phyloP scores from a whole-genome alignment of 2,113 vertebrate genomes.

The Nyctereutes procyonoides region DNA sequence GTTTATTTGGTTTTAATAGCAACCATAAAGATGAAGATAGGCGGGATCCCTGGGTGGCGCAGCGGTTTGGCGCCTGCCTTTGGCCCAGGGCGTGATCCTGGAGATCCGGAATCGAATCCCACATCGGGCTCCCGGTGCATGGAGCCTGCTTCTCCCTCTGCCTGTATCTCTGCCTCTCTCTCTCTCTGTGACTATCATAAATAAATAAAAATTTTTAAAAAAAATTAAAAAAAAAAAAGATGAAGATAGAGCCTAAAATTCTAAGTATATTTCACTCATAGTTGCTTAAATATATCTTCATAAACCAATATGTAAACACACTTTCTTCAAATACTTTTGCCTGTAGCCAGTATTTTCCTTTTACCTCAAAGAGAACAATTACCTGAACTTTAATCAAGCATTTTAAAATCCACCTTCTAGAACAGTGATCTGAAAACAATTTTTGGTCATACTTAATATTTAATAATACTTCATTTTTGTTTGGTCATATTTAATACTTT shows the following conservation, averaged over 20 bases:
- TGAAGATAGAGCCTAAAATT: background rate
- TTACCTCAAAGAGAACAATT: background rate
- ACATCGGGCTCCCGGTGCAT: too few relatives aligned
- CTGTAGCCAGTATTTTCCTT: background rate
- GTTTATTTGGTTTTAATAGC: background rate
- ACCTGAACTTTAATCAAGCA: background rate
- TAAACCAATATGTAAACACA: background rate
- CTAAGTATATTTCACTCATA: background rate
- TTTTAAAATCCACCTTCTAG: background rate
- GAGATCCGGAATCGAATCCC: too few relatives aligned
- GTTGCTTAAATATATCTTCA: background rate
- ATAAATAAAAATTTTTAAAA: too few relatives aligned
- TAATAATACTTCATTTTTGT: background rate
- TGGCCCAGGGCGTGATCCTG: too few relatives aligned
- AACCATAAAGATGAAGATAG: background rate
- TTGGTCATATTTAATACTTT: background rate
- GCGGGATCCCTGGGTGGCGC: too few relatives aligned
- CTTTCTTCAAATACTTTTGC: background rate
- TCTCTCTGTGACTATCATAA: too few relatives aligned
- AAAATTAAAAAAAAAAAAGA: too few relatives aligned
- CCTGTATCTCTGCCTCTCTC: too few relatives aligned
- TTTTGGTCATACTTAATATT: background rate
- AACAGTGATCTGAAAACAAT: background rate
- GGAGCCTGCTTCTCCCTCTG: too few relatives aligned
- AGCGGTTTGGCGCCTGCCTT: too few relatives aligned